Evolutionary conservation across 2,113 vertebrate species (phyloP), one percentile per base, ranked within the genome.

Genomic region (Poeciliopsis occidentalis): DNA sequence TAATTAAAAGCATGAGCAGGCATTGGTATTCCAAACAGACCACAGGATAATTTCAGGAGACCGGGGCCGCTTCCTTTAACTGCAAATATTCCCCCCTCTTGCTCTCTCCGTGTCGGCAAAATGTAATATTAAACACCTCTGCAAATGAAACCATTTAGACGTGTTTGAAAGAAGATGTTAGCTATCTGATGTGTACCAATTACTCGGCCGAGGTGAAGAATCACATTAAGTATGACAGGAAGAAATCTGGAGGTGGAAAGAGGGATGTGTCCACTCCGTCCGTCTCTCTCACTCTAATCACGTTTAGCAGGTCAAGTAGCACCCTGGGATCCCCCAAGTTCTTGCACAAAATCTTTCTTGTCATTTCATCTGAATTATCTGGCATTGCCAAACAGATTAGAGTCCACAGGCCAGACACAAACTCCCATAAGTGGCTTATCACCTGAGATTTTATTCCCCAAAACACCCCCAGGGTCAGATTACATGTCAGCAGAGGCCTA

Each of bases 51-150:
- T 92, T 91, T 85, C 73, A 91, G 73, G 62, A 61, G 74, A 77
- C 88, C 64, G 79, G 81, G 79, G 85, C 74, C 71, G 62, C 78
- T 81, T 88, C 67, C 79, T 72, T 12, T 57, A 57, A 3, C 66
- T 71, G 85, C 83, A 84, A 84, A 91, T 71, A 74, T 71, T 73
- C 89, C 60, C 60, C 71, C 71, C 76, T 39, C 78, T 84, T 75
- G 65, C 74, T 74, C 81, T 32, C 62, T 12, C 71, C 66, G 27
- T 84, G 87, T 88, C 78, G 78, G 83, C 82, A 65, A 78, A 88
- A 91, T 91, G 92, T 88, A 92, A 92, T 89, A 93, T 91, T 92
- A 89, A 93, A 92, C 87, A 92, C 62, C 70, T 64, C 80, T 73
- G 89, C 76, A 89, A 92, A 92, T 89, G 76, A 89, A 92, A 92